Conservation (phyloP, 2,888 invertebrate genomes). For the Agonopterix subpropinquella region DNA sequence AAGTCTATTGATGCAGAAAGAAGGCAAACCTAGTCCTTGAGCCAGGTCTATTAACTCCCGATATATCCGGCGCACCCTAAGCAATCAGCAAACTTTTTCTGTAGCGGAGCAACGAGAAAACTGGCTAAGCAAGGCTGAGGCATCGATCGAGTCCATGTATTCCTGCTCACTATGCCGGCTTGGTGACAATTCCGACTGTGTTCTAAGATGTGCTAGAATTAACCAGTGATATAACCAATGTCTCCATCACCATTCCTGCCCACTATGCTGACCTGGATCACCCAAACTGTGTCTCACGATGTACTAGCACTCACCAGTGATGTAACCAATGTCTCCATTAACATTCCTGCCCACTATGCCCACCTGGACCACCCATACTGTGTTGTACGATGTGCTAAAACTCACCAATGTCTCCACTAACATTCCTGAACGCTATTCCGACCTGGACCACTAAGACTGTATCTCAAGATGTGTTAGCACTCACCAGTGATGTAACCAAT, state of each 20-base stretch:
- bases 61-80: not conserved
- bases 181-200: no score
- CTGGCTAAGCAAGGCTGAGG: no score
- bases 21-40: no score
- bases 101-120: no score
- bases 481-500: conserved; percentile 30
- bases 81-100: no score
- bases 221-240: conserved; percentile 31
- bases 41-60: no score
- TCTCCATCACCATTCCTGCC: conserved; percentile 23
- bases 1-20: not conserved
- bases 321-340: conserved; percentile 22
- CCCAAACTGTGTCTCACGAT: conserved; percentile 20
- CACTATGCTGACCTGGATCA: conserved; percentile 22
- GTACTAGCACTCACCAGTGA: conserved; percentile 23
- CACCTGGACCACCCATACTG: conserved; percentile 25
- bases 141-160: no score
- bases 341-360: conserved; percentile 27
- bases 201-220: not conserved
- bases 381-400: conserved; percentile 3
- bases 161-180: conserved; percentile 26
- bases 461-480: not conserved
- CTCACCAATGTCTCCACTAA: conserved; percentile 21
- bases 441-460: conserved; percentile 26
- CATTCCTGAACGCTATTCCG: conserved; percentile 26